Base-by-base conservation (phyloP, 1,140 invertebrate species). In the Leptoteleia sp. region DNA sequence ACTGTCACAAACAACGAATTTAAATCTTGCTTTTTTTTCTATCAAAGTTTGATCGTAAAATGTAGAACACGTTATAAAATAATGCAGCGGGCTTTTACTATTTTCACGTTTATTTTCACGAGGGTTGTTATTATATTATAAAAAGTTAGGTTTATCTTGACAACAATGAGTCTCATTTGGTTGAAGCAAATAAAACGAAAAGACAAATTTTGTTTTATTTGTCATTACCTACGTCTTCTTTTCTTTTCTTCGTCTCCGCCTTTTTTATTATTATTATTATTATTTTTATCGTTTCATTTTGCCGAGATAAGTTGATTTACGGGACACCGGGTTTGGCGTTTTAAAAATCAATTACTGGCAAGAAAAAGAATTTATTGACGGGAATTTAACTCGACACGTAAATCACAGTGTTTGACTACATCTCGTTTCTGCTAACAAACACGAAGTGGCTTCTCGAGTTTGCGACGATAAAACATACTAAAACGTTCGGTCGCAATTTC, bases 401-500 rank as follows among this genome's bases (percentile, higher is more conserved):
- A 73, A 65, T 73, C 70, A 50, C 27, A 64, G 40, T 64, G 43
- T 57, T 73, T 64, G 59, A 73, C 48, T 62, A 64, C 40, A 57
- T 33, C 40, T 43, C 55, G 40, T 54, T 47, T 62, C 42, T 48
- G 35, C 43, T 64, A 48, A 64, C 59, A 57, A 73, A 73, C 43
- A 40, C n/a, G 59, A 73, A 73, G 59, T 48, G 50, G 33, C 50
- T 77, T 43, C 43, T 65, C 37, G 17, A 64, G 57, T 71, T 65
- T 64, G 42, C 45, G 37, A 54, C 38, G 37, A 65, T 59, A 76
- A 68, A 68, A 61, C 62, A 45, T 70, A 65, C 55, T 67, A 67
- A 61, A 78, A 61, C 37, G 67, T 77, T 67, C 31, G 54, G 67
- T 45, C 45, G 61, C 75, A 77, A 77, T 65, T 71, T 67, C 31